A percentile compares a stretch with the other conserved stretches of the same genome.
These are phyloP conservation scores for Galleria mellonella DNA, from an alignment of 1,140 invertebrate species.

Conservation along the genomic window DNA sequence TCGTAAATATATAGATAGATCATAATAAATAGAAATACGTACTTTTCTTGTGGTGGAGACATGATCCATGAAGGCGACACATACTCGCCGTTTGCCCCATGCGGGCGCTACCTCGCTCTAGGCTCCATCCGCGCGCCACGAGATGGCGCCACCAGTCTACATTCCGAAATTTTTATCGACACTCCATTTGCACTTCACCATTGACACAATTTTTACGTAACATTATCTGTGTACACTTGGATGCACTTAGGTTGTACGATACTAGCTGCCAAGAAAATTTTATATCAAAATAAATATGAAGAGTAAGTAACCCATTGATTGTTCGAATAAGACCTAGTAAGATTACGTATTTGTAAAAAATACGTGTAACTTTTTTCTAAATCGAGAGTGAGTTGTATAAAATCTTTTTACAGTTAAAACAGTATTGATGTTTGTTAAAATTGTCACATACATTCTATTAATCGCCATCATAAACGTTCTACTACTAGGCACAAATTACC, in stretches of 20 bases:
- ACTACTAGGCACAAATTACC: too few species aligned
- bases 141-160: slow-evolving; percentile 50
- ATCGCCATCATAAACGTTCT: too few species aligned
- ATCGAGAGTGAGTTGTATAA: too few species aligned
- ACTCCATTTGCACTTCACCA: slow-evolving; percentile 45
- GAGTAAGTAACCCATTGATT: too few species aligned
- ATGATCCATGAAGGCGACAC: slow-evolving; percentile 79
- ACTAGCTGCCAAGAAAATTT: background rate
- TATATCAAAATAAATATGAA: too few species aligned
- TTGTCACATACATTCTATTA: too few species aligned
- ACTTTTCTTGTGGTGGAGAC: slow-evolving; percentile 79
- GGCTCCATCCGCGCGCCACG: slow-evolving; percentile 72
- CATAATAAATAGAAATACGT: slow-evolving; percentile 32
- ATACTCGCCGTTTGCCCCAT: slow-evolving; percentile 80
- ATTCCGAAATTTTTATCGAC: slow-evolving; percentile 24
- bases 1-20: too few species aligned
- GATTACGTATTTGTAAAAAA: too few species aligned
- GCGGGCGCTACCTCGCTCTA: slow-evolving; percentile 79
- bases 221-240: slow-evolving; percentile 19
- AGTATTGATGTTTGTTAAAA: too few species aligned
- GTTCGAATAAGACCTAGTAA: too few species aligned
- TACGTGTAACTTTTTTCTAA: too few species aligned
- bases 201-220: slow-evolving; percentile 14
- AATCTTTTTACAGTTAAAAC: too few species aligned
- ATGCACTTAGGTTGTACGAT: slow-evolving; percentile 13